Evolutionary conservation across 2,797 vertebrate species (phyloP).

Genomic region (Spinibarbus caldwelli): DNA sequence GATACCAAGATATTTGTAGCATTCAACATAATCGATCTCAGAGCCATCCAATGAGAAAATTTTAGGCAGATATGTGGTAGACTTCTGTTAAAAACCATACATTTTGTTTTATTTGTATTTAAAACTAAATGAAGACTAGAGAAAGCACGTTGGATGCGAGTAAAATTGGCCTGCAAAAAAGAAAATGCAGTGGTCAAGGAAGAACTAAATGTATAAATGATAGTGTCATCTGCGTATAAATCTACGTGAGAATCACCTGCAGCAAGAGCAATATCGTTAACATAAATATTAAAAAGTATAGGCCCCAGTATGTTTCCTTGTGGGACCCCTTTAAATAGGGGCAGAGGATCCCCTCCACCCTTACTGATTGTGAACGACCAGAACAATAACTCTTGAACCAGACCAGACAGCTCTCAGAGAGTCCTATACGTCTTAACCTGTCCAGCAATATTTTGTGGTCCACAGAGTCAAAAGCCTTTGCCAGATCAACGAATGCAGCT

Average conservation of each 20-base stretch:
- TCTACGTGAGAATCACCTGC: no score
- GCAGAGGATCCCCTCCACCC: not conserved
- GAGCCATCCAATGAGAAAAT: not conserved
- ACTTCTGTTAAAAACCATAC: no score
- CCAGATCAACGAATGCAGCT: not conserved
- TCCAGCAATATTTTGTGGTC: not conserved
- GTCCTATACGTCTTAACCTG: not conserved
- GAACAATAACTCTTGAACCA: not conserved
- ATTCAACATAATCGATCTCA: no score
- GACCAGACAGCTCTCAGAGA: not conserved
- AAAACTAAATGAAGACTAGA: not conserved
- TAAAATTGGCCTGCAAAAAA: no score
- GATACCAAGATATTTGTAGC: not conserved
- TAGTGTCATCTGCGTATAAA: no score
- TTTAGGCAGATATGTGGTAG: not conserved
- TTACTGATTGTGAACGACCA: not conserved
- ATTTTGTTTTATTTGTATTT: not conserved
- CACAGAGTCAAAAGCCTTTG: not conserved
- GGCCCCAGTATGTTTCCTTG: no score
- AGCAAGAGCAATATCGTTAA: no score
- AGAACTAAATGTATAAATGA: no score
- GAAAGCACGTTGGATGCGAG: not conserved
- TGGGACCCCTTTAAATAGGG: no score
- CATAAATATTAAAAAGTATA: no score
- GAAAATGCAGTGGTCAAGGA: no score